Percentiles rank a stretch among this genome's conserved stretches.
phyloP scores from a whole-genome alignment of 2,113 vertebrate species.

The Solea senegalensis region DNA sequence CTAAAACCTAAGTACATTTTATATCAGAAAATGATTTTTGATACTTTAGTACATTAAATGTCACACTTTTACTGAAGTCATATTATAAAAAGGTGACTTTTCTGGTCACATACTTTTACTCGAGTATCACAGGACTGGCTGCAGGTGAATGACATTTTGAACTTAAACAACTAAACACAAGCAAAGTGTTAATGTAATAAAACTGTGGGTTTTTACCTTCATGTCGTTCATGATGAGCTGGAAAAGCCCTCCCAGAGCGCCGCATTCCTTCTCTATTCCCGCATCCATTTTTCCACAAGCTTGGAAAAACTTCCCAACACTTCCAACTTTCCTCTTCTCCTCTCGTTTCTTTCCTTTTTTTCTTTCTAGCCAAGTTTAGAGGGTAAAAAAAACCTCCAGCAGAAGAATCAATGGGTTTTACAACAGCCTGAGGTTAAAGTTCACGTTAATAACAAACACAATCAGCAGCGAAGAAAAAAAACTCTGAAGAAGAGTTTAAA shows the following conservation, averaged over 20 bases:
- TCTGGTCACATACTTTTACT: no score
- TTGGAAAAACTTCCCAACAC: constrained; percentile 54
- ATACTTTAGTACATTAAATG: no score
- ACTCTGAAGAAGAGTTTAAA: background rate
- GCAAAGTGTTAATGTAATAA: background rate
- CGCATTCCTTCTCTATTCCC: constrained; percentile 87
- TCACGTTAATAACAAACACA: constrained; percentile 36
- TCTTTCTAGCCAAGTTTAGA: no score
- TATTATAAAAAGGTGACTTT: no score
- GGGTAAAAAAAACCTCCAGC: constrained; percentile 16
- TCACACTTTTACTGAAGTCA: no score
- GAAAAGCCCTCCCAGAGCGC: constrained; percentile 87
- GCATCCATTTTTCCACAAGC: constrained; percentile 83
- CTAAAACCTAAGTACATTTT: no score
- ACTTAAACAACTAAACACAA: no score
- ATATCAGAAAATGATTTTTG: no score
- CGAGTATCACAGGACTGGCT: no score
- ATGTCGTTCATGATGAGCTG: constrained; percentile 89
- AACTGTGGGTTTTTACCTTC: constrained; percentile 77
- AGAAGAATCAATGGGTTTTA: constrained; percentile 18
- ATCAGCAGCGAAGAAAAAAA: background rate
- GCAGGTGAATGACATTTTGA: no score
- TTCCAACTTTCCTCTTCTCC: constrained; percentile 6
- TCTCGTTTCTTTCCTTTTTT: no score
- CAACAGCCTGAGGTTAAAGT: constrained; percentile 53